A percentile compares a stretch with the other conserved stretches of the same genome.
These are phyloP conservation scores for Pocillopora verrucosa DNA, from an alignment of 64 coral and sea anemone species.

Conservation along the genomic window DNA sequence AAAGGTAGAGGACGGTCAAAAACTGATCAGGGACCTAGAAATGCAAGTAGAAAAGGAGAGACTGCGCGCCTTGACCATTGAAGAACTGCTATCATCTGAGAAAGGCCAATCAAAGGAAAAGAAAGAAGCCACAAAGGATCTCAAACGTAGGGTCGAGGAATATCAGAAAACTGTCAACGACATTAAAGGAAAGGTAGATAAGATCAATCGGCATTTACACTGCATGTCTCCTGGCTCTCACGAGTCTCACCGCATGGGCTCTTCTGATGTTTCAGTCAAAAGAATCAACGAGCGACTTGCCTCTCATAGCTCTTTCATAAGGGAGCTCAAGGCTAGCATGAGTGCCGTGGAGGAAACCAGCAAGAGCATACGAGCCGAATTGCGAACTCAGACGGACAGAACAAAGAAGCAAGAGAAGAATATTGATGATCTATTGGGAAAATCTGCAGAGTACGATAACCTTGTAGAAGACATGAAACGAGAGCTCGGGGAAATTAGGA, in stretches of 20 bases:
- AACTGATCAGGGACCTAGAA: constrained; percentile 79
- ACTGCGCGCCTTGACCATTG: constrained; percentile 71
- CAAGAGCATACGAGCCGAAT: constrained; percentile 52
- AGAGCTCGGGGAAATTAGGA: constrained; percentile 77
- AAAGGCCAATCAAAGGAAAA: constrained; percentile 71
- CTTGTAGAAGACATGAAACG: constrained; percentile 77
- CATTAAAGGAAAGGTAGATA: constrained; percentile 80
- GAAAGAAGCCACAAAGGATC: constrained; percentile 72
- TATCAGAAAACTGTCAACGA: constrained; percentile 84
- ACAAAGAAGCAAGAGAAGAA: constrained; percentile 79
- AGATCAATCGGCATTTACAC: constrained; percentile 79
- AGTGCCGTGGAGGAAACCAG: constrained; percentile 69
- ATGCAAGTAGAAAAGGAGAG: constrained; percentile 78
- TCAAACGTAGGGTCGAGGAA: constrained; percentile 83
- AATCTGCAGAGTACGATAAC: constrained; percentile 68
- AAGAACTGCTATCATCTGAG: constrained; percentile 64
- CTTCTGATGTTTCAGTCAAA: constrained; percentile 42
- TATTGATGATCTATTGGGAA: constrained; percentile 67
- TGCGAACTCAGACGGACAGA: constrained; percentile 56
- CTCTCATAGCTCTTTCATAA: constrained; percentile 54
- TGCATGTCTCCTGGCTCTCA: constrained; percentile 66
- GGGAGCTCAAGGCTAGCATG: constrained; percentile 77
- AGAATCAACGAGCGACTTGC: constrained; percentile 56
- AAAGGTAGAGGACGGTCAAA: constrained; percentile 89
- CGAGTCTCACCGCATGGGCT: constrained; percentile 17